These are phyloP conservation scores for Molossus molossus DNA, from an alignment of 2,797 vertebrate genomes.

Conservation along the genomic window DNA sequence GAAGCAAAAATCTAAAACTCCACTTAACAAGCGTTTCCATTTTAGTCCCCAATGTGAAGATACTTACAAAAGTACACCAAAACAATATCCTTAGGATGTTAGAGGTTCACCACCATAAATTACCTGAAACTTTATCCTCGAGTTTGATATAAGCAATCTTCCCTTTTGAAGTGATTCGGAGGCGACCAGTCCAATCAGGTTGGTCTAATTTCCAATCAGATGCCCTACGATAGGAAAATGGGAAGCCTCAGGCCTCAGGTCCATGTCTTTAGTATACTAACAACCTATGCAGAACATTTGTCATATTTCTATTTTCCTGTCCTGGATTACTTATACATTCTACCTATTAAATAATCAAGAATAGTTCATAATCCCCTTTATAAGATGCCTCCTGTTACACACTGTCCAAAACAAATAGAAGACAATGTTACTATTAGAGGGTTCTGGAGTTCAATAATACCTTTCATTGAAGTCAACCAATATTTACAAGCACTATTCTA, in stretches of 20 bases:
- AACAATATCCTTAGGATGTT: not conserved
- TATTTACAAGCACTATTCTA: slow-evolving; percentile 11
- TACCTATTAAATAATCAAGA: slow-evolving; percentile 31
- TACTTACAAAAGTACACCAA: slow-evolving; percentile 24
- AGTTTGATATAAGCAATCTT: slow-evolving; percentile 96
- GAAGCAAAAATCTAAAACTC: not conserved
- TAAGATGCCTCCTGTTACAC: not conserved
- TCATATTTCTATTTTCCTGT: not conserved
- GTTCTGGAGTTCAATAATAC: not conserved
- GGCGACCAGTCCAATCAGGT: slow-evolving; percentile 97
- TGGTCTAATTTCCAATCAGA: slow-evolving; percentile 98
- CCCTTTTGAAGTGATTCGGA: slow-evolving; percentile 96
- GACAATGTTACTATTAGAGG: not conserved
- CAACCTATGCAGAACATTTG: not conserved
- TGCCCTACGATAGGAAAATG: slow-evolving; percentile 90
- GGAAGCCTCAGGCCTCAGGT: slow-evolving; percentile 42
- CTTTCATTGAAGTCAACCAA: slow-evolving; percentile 15
- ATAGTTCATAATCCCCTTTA: not conserved
- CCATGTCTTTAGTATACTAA: not conserved
- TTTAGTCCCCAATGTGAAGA: not conserved
- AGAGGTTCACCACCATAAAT: not conserved
- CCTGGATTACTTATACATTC: not conserved
- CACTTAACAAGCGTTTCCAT: not conserved
- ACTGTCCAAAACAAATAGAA: slow-evolving; percentile 14
- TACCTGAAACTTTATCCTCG: slow-evolving; percentile 97